These are phyloP conservation scores for Girardinus metallicus DNA, from an alignment of 2,797 vertebrate genomes.

Conservation along the genomic window DNA sequence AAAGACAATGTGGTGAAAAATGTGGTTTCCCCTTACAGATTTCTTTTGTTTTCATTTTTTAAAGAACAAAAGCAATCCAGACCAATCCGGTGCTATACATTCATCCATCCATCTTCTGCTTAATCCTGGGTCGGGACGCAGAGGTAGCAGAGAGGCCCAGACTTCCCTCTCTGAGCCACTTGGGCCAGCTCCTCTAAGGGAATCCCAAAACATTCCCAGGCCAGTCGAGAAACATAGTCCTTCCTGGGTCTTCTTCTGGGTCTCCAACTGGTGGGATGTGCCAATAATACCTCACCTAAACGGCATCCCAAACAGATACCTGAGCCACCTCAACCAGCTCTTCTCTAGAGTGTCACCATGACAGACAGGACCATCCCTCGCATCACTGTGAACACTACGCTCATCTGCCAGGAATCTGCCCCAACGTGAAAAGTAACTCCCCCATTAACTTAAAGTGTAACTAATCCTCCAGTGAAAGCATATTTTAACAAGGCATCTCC, in stretches of 20 bases:
- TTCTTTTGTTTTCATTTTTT: background rate
- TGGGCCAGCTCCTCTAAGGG: background rate
- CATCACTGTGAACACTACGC: background rate
- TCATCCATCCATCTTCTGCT: background rate
- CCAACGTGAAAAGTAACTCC: background rate
- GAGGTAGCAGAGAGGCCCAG: background rate
- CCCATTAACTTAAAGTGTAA: background rate
- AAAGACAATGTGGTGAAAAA: background rate
- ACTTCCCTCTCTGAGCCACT: background rate
- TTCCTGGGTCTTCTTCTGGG: background rate
- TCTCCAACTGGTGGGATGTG: background rate
- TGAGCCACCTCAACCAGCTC: background rate
- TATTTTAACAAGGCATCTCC: background rate
- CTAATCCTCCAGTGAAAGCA: background rate
- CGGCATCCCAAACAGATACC: background rate
- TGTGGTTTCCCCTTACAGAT: background rate
- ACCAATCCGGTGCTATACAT: background rate
- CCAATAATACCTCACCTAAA: too few relatives aligned
- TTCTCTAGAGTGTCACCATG: background rate
- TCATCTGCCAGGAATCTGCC: background rate
- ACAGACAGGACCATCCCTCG: background rate
- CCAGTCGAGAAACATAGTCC: background rate
- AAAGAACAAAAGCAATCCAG: background rate
- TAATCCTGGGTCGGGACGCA: background rate
- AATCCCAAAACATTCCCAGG: background rate